Evolutionary conservation across 2,888 invertebrate species (phyloP), one percentile per base, ranked within the genome.

Genomic region (Xestia rhomboidea): DNA sequence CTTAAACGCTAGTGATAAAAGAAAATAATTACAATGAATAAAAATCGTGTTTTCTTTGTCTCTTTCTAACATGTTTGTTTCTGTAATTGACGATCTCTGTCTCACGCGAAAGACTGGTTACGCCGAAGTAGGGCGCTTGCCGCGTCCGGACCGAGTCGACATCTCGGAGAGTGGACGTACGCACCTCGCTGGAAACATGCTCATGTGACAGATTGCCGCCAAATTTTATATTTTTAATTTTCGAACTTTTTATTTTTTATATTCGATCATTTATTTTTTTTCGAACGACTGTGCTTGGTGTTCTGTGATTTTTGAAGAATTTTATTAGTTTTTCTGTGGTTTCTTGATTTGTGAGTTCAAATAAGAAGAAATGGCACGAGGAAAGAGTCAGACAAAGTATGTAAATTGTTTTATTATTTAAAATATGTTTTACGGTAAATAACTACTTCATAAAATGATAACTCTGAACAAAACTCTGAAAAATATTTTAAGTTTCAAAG

Each of bases 81-180:
- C 91, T 90, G 82, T 86, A 86, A 88, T 88, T 85, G 87, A 90
- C 90, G 88, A 84, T 95, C 95, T 94, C 95, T 93, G 88, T 96
- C 95, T 90, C 91, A 91, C 94, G 91, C 87, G 85, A 92, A 93
- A 94, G 93, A 95, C 94, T 94, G 93, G 94, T 93, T 94, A 90
- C 91, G 91, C 88, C 91, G 94, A 96, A 96, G 96, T 96, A 96
- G 96, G 96, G 95, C 96, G 96, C 91, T 90, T 92, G 92, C 90
- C 91, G 94, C 91, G 93, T 92, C 90, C 92, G 94, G 90, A 93
- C 91, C 91, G 95, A 95, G 95, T 95, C 93, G 94, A 95, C 93
- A 96, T 95, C 95, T 95, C 94, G 93, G 94, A 93, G 95, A 96
- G 96, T 94, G 93, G 93, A 93, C 93, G 95, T 91, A 95, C 96